Percentiles rank a stretch among this genome's conserved stretches.
Conservation (phyloP, 2,797 vertebrate species). For the Helarctos malayanus region DNA sequence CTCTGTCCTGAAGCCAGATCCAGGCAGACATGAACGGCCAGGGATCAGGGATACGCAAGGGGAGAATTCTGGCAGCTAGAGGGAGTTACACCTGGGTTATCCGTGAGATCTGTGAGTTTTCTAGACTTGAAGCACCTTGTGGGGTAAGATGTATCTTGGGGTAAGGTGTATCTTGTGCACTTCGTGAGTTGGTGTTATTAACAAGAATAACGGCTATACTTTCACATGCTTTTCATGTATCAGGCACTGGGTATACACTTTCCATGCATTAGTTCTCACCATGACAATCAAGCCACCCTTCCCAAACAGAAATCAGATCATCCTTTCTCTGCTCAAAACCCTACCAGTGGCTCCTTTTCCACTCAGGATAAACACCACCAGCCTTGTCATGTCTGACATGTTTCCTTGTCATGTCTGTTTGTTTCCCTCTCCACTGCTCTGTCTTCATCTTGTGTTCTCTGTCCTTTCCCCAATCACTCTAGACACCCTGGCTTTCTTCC, state of each 20-base stretch:
- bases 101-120: not conserved
- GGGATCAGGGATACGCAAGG: accelerated
- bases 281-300: not conserved
- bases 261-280: not conserved
- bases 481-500: not conserved
- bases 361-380: not conserved
- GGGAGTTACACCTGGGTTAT: not conserved
- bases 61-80: not conserved
- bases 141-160: not conserved
- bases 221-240: not conserved
- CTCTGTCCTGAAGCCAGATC: not conserved
- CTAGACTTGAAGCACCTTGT: too few species aligned
- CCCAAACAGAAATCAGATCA: not conserved
- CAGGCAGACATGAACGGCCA: not conserved
- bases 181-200: not conserved
- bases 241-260: not conserved
- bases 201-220: not conserved
- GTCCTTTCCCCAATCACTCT: not conserved
- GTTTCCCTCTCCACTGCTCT: not conserved
- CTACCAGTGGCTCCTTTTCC: not conserved
- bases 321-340: not conserved
- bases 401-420: not conserved
- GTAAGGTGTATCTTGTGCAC: not conserved
- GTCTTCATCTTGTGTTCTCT: not conserved
- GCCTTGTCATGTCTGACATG: not conserved